Evolutionary conservation across 1,140 invertebrate species (phyloP), one percentile per base, ranked within the genome.

Genomic region (Paraescarpia echinospica): DNA sequence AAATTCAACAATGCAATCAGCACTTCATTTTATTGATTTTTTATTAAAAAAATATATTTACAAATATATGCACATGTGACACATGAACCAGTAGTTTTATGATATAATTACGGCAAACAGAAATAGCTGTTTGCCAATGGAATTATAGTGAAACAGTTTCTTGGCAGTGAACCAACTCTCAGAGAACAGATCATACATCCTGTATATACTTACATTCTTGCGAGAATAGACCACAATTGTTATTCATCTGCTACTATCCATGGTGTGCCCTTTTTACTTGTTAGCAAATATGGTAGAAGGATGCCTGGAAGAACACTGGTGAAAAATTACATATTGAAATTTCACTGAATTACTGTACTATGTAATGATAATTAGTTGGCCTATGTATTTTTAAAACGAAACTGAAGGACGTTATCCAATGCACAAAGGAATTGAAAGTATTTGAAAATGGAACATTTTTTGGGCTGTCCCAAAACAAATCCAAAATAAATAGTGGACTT

Each of bases 31-130:
- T 41, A 41, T n/a, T n/a, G n/a, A n/a, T n/a, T 41, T 41, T 41
- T 41, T 51, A 34, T 33, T n/a, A n/a, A n/a, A n/a, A n/a, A 51
- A 33, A 89, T 14, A n/a, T 91, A 51, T 33, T 33, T 14, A 35
- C 89, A 89, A 33, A 34, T 93, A 34, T 88, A 34, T 90, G 31
- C 33, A 51, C 22, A 33, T 90, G 77, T 91, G 35, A 77, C 59
- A 27, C 59, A 77, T 77, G 27, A 2, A 14, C 27, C 59, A 77
- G 59, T 77, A 77, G 4, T 77, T 27, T 18, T 22, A 77, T 77
- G 59, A 1, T 31, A 22, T 1, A 2, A 22, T 77, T 77, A 31
- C 59, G 27, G 22, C 27, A 77, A 31, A 77, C 8, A 12, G 59
- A 77, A 77, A 77, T 27, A 22, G 18, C 0, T 77, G 59, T 27